Base-by-base conservation (phyloP, 2,113 vertebrate species). In the Brachionichthys hirsutus region DNA sequence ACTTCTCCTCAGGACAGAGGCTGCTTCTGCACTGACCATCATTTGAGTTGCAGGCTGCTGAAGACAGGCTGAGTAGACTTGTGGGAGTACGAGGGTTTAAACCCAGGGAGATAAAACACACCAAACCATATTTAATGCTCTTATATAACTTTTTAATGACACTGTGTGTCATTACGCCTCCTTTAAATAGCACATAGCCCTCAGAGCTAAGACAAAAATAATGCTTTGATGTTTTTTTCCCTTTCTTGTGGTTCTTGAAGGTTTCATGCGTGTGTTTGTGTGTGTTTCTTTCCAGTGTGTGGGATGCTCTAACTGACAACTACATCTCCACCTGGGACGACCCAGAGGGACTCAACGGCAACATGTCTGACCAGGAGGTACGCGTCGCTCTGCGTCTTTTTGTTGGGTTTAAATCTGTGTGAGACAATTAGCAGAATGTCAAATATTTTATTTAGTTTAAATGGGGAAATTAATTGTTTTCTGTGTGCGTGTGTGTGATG, bases 281-380 rank as follows among this genome's bases (percentile, higher is more conserved):
- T 78, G 67, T 67, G 42, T 56, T 62, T 13, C 45, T 49, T 78
- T 85, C 12, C 89, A 97, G 95, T 82, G 94, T 97, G 74, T 97
- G 95, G 95, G 95, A 94, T 58, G 95, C 95, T 65, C 87, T 97
- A 76, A 97, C 94, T n/a, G 95, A 97, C 88, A 97, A 95, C 91
- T 97, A 95, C 88, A 90, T 91, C 42, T 92, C 94, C 78, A 92
- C 92, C 77, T 95, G 94, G 94, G 92, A 95, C 78, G 85, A 89
- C 45, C 82, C 89, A 12, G 92, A 95, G 71, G 91, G 89, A 51
- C 87, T 94, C 74, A 95, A 97, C 61, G 94, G 93, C 44, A 97
- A 97, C 76, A 69, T 92, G 44, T 94, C 93, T 18, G 93, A 95
- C 50, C 90, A 91, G 9, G 94, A 96, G 93, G 94, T 96, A 9